Evolutionary conservation across 1,140 invertebrate species (phyloP), one percentile per base, ranked within the genome.

Genomic region (Heliconius hewitsoni): DNA sequence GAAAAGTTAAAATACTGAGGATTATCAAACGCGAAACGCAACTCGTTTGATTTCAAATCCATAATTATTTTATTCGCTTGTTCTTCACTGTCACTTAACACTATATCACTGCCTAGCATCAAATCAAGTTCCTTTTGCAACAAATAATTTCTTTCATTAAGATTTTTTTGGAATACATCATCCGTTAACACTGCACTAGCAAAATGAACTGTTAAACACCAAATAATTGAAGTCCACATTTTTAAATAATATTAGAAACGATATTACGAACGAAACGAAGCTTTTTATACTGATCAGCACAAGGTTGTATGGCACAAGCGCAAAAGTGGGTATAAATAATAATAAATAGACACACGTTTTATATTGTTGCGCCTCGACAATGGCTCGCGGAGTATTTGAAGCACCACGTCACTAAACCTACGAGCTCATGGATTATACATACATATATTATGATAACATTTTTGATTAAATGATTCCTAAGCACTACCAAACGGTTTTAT

Each of bases 21-120:
- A 55, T 96, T 87, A 1, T 86, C 39, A 70, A 97, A 95, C 16
- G 96, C 96, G 80, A 90, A 87, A 4, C 94, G 89, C 42, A 96
- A 88, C 87, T 97, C 97, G 18, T 93, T 89, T 1, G 87, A 30
- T 89, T 98, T 98, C 23, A 95, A 91, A 2, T 91, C 85, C 96
- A 97, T 97, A 71, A 98, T 93, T 8, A 96, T 93, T 42, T 95
- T 86, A 84, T 98, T 97, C 0, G 96, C 96, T 52, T 86, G 86
- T 55, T 93, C 66, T 94, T 98, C 97, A 73, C 93, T 90, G 1
- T 91, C 85, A 80, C 86, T 95, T 0, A 97, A 85, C 1, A 85
- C 82, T 30, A 97, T 88, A 70, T 95, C 89, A n/a, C 94, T 95
- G 1, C 96, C 96, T 0, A 94, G 30, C 88, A 91, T 92, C 85